A percentile compares a stretch with the other conserved stretches of the same genome.
Conservation (phyloP, 1,140 invertebrate species). For the Drosophila seguyi region DNA sequence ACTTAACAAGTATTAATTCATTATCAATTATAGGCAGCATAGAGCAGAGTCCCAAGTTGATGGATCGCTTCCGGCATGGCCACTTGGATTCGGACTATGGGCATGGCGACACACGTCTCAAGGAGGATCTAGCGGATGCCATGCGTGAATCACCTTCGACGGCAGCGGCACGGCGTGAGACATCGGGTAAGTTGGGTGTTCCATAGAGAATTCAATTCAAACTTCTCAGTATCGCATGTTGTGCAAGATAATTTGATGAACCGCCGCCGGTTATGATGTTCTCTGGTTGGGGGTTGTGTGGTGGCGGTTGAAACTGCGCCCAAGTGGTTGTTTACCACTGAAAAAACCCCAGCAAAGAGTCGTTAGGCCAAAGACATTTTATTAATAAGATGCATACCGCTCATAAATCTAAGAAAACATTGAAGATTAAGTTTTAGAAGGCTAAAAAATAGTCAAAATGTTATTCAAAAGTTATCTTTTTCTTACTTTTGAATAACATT, state of each 20-base stretch:
- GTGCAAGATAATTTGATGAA: constrained; percentile 21
- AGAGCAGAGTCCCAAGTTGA: constrained; percentile 94
- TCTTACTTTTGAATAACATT: not conserved
- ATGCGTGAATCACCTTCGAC: constrained; percentile 93
- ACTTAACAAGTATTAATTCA: not conserved
- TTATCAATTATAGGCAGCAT: constrained; percentile 87
- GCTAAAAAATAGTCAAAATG: too few species aligned
- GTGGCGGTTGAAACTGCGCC: not conserved
- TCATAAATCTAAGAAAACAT: too few species aligned
- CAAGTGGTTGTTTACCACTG: not conserved
- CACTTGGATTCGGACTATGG: constrained; percentile 84
- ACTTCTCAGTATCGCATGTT: constrained; percentile 17
- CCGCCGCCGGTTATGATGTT: not conserved
- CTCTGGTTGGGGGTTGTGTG: not conserved
- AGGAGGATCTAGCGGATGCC: constrained; percentile 96
- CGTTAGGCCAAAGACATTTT: not conserved
- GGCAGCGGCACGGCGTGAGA: constrained; percentile 86
- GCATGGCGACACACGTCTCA: constrained; percentile 90
- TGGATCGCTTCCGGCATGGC: constrained; percentile 87
- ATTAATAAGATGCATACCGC: not conserved
- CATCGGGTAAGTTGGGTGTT: constrained; percentile 86
- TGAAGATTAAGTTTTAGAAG: too few species aligned
- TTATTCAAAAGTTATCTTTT: too few species aligned
- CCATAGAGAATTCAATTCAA: not conserved
- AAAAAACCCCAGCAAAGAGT: not conserved